A percentile compares a stretch with the other conserved stretches of the same genome.
Conservation (phyloP, 2,888 invertebrate genomes). For the Diploptera punctata region DNA sequence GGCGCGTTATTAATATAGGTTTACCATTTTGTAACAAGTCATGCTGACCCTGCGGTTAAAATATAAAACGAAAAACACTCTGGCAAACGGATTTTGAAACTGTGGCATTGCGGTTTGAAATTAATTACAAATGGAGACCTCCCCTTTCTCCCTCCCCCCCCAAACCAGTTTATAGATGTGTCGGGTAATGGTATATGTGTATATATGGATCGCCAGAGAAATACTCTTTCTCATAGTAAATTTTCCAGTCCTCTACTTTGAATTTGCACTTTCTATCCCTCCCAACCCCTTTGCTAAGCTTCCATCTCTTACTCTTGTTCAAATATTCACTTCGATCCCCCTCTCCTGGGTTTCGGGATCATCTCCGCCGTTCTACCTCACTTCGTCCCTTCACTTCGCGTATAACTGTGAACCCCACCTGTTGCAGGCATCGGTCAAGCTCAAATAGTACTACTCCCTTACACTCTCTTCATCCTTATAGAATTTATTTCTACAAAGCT, state of each 20-base stretch:
- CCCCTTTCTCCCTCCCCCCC: background rate
- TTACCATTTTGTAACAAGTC: no score
- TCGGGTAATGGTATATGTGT: constrained; percentile 4
- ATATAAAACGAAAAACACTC: background rate
- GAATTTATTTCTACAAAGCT: background rate
- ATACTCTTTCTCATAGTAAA: background rate
- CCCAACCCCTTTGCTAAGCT: background rate
- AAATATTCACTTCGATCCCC: constrained; percentile 23
- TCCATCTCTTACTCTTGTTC: constrained; percentile 24
- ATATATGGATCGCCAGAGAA: background rate
- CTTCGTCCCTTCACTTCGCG: background rate
- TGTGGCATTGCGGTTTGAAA: constrained; percentile 2
- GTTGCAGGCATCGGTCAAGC: constrained; percentile 12
- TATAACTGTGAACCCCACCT: background rate
- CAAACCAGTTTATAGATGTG: background rate
- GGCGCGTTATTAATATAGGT: no score
- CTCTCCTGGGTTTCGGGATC: background rate
- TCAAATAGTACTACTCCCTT: no score
- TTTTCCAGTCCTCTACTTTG: background rate
- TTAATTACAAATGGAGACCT: background rate
- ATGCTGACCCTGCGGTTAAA: background rate
- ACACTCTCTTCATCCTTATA: background rate
- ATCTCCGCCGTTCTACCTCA: background rate
- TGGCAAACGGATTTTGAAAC: background rate
- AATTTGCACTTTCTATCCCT: background rate